Evolutionary conservation across 2,888 invertebrate genomes (phyloP), one percentile per base, ranked within the genome.

Genomic region (Oscheius onirici): DNA sequence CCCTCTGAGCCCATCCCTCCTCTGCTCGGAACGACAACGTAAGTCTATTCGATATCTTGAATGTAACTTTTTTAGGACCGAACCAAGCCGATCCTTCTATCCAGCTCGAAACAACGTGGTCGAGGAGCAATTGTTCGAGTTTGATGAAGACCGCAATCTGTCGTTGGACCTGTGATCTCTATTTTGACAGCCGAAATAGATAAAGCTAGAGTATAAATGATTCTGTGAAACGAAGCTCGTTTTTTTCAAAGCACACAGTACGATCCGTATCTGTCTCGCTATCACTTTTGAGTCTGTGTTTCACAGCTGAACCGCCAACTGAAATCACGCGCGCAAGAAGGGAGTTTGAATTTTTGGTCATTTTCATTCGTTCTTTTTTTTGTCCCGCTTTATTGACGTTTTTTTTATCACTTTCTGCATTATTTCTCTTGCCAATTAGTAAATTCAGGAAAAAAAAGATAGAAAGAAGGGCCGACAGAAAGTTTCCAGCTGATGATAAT

Each of bases 1-100:
- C 58, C 58, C 13, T 41, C 34, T 1, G 58, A 58, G n/a, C 58
- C 58, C 0, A n/a, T 17, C 3, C 41, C 41, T 6, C 17, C 13
- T 20, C 58, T 58, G 2, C 22, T 58, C 1, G 58, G 58, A 58
- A 58, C 58, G n/a, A 58, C 41, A 8, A 58, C 41, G 58, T 58
- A 11, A 11, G 58, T 40, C 28, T 10, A 5, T 41, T 41, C 40
- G 5, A 5, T 13, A 52, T 52, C 6, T 13, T 20, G 22, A 10
- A 24, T 52, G 52, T n/a, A 11, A 52, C 26, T 55, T 20, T 0
- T 46, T 46, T 13, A 58, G 58, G 8, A n/a, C n/a, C 1, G 40
- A 40, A 6, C 58, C 58, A 6, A 58, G 41, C 11, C 15, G n/a
- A 8, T 8, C 58, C 10, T 41, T 58, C 17, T 41, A 22, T n/a